A percentile compares a stretch with the other conserved stretches of the same genome.
Evolutionary conservation across 2,888 invertebrate genomes (phyloP).

Genomic region (Neoascia interrupta): DNA sequence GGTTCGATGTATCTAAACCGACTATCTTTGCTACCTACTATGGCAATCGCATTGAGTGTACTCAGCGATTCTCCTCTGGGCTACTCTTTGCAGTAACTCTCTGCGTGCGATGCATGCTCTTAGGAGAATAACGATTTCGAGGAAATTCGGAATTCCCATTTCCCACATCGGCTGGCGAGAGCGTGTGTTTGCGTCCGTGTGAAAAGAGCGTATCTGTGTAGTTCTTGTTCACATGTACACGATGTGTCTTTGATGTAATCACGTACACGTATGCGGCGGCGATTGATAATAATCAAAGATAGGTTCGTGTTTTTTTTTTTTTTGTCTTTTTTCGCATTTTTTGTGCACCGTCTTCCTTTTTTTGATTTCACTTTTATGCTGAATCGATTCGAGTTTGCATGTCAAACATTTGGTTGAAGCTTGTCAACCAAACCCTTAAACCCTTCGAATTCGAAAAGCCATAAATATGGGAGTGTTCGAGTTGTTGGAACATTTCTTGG

Average conservation of each 20-base stretch:
- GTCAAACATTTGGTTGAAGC: not conserved
- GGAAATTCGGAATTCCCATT: slow-evolving; percentile 9
- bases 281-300: slow-evolving; percentile 54
- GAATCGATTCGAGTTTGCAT: not conserved
- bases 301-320: slow-evolving; percentile 18
- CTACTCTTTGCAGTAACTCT: not conserved
- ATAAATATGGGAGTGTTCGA: too few species aligned
- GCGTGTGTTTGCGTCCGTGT: not conserved
- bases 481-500: too few species aligned
- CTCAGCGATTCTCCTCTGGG: not conserved
- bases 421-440: too few species aligned
- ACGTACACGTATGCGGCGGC: slow-evolving; percentile 21
- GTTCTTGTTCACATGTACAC: slow-evolving; percentile 19
- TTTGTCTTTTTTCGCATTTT: not conserved
- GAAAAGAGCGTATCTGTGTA: slow-evolving; percentile 13
- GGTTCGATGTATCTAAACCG: slow-evolving; percentile 74
- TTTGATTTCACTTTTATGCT: slow-evolving; percentile 49
- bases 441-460: too few species aligned
- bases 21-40: slow-evolving; percentile 70
- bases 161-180: not conserved
- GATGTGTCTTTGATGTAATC: slow-evolving; percentile 31
- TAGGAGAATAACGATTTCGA: not conserved
- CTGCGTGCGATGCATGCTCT: not conserved
- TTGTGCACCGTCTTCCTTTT: too few species aligned
- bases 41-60: slow-evolving; percentile 27